phyloP scores from a whole-genome alignment of 2,113 vertebrate genomes.

The Eudorcas thomsonii region DNA sequence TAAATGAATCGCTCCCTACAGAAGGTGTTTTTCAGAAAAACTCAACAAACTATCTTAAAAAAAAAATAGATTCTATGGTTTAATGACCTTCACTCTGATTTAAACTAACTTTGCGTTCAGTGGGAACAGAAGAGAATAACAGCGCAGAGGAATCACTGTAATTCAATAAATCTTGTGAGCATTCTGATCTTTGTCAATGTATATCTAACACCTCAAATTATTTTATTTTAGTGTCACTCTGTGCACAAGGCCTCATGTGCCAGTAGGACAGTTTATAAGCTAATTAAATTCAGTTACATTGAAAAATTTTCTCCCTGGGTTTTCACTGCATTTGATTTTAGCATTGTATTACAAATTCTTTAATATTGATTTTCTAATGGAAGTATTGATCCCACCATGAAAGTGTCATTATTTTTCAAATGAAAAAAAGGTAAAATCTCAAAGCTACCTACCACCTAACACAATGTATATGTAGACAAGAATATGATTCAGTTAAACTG shows the following conservation, averaged over 20 bases:
- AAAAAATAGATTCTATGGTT: background rate
- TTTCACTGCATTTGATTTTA: slow-evolving; percentile 26
- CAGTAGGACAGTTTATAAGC: background rate
- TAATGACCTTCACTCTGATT: background rate
- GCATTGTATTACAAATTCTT: background rate
- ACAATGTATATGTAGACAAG: background rate
- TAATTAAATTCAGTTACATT: slow-evolving; percentile 10
- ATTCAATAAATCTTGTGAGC: background rate
- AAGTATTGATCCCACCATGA: background rate
- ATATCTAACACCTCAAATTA: background rate
- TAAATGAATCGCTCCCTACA: background rate
- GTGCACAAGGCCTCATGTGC: background rate
- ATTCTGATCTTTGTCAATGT: background rate
- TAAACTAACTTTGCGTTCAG: background rate
- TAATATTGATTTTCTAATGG: slow-evolving; percentile 36
- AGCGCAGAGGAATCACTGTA: background rate
- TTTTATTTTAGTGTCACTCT: background rate
- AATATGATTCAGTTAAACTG: background rate
- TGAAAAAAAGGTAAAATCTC: slow-evolving; percentile 34
- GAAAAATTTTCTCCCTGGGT: background rate
- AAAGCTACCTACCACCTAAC: background rate
- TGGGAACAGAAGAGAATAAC: background rate
- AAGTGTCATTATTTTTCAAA: background rate
- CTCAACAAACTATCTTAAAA: background rate
- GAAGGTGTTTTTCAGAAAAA: background rate